A percentile compares a stretch with the other conserved stretches of the same genome.
These are phyloP conservation scores for Trachemys scripta DNA, from an alignment of 2,113 vertebrate genomes.

Conservation along the genomic window DNA sequence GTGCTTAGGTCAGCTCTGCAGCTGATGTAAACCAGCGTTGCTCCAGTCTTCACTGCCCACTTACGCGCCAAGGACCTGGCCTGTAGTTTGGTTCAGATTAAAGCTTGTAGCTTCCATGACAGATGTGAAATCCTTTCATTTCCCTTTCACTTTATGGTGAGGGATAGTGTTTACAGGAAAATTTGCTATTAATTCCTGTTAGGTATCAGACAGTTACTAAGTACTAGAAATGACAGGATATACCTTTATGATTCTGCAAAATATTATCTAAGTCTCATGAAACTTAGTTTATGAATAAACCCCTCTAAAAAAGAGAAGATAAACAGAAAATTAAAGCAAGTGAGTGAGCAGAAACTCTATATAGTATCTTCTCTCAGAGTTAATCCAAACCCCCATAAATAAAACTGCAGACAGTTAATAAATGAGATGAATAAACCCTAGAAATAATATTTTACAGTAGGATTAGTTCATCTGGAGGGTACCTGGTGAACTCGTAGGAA, in stretches of 20 bases:
- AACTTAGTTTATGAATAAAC: constrained; percentile 50
- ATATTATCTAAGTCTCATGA: constrained; percentile 55
- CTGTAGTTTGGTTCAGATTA: not conserved
- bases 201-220: constrained; percentile 33
- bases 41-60: not conserved
- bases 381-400: constrained; percentile 64
- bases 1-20: not conserved
- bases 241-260: constrained; percentile 34
- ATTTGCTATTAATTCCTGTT: constrained; percentile 2
- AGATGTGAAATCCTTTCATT: constrained; percentile 1
- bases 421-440: constrained; percentile 87
- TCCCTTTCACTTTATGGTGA: constrained; percentile 6
- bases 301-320: constrained; percentile 27
- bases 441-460: constrained; percentile 91
- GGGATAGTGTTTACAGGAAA: not conserved
- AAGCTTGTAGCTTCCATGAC: not conserved
- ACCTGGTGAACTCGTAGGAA: constrained; percentile 82
- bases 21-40: too few species aligned
- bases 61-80: not conserved
- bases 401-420: constrained; percentile 77
- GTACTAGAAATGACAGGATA: constrained; percentile 41
- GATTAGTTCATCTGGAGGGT: constrained; percentile 89
- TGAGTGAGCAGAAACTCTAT: constrained; percentile 34
- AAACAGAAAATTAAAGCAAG: constrained; percentile 40
- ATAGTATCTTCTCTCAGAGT: constrained; percentile 41